A percentile compares a stretch with the other conserved stretches of the same genome.
Conservation (phyloP, 2,113 vertebrate genomes). For the Bos javanicus region DNA sequence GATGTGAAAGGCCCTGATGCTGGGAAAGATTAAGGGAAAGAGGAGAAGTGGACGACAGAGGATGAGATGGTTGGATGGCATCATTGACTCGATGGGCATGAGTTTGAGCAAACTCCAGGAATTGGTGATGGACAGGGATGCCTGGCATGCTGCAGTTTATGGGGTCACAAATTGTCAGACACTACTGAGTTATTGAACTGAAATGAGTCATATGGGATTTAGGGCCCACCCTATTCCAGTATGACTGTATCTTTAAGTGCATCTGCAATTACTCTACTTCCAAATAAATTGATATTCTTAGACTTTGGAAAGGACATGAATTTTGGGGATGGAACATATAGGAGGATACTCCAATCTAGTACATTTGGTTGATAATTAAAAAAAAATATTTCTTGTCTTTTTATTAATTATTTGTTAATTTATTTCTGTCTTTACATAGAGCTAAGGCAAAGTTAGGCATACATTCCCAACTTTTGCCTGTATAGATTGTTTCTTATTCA, state of each 20-base stretch:
- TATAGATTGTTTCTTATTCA: not conserved
- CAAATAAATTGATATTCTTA: not conserved
- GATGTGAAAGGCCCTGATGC: no score
- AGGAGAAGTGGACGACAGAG: no score
- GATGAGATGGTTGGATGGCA: no score
- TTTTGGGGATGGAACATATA: rapidly evolving
- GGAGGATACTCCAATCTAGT: not conserved
- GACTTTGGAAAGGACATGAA: not conserved
- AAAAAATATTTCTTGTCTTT: not conserved
- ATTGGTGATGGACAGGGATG: no score
- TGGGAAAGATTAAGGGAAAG: no score
- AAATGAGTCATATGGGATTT: not conserved
- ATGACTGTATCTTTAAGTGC: not conserved
- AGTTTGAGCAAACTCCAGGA: no score
- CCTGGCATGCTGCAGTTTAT: no score
- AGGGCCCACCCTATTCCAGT: not conserved
- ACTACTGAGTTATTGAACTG: no score
- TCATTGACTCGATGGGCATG: no score
- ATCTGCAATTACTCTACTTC: not conserved
- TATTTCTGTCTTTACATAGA: not conserved
- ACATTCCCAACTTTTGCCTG: not conserved
- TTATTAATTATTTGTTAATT: not conserved
- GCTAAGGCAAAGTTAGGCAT: not conserved
- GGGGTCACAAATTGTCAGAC: no score
- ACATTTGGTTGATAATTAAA: not conserved